Conservation (phyloP, 2,113 vertebrate species). For the Phasianus colchicus region DNA sequence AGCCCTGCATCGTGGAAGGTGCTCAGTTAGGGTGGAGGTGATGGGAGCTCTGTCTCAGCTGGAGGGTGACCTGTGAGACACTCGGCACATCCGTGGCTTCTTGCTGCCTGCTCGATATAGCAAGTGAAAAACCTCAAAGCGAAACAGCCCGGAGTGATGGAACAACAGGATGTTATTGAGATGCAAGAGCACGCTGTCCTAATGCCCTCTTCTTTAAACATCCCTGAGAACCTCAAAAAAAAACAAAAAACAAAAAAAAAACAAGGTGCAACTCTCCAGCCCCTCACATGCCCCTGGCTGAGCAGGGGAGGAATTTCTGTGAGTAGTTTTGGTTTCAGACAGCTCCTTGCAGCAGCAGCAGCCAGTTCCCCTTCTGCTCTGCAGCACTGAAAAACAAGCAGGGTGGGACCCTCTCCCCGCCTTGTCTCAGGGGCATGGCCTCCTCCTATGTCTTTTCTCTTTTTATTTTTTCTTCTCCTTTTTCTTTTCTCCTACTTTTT, state of each 20-base stretch:
- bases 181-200: background rate
- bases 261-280: rapidly evolving
- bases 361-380: background rate
- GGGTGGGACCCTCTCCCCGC: background rate
- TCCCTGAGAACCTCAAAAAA: background rate
- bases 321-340: slow-evolving; percentile 17
- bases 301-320: background rate
- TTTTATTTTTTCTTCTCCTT: background rate
- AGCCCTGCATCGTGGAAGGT: background rate
- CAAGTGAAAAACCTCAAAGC: slow-evolving; percentile 44
- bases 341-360: background rate
- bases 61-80: background rate
- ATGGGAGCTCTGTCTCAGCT: background rate
- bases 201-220: background rate
- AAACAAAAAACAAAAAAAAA: background rate
- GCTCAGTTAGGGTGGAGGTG: background rate
- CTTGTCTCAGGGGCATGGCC: background rate
- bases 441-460: background rate
- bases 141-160: rapidly evolving
- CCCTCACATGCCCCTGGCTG: background rate
- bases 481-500: background rate
- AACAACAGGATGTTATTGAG: slow-evolving; percentile 66
- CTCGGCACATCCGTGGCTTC: background rate
- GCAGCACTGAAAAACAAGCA: background rate
- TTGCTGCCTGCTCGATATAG: background rate